Conservation (phyloP, 1,140 invertebrate genomes). For the Druon quercuslanigerum region DNA sequence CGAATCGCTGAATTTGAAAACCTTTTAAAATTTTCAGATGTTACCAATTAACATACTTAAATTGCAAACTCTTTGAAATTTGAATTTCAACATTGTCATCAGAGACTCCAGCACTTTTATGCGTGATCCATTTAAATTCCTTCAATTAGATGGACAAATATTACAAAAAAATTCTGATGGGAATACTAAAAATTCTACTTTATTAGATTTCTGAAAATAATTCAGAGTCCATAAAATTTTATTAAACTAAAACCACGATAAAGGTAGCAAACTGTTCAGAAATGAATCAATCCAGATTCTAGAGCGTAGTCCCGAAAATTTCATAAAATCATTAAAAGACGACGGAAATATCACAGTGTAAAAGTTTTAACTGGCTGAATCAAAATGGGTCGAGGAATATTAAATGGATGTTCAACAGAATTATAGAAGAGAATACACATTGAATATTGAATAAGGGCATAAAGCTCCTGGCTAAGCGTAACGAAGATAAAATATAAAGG, state of each 20-base stretch:
- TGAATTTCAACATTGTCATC: neutral
- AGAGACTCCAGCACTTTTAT: neutral
- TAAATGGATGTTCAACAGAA: too few species aligned
- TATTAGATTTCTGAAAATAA: too few species aligned
- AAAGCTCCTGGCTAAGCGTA: constrained; percentile 1
- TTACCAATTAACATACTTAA: neutral
- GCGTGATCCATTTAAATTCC: neutral
- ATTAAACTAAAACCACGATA: too few species aligned
- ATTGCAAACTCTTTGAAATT: constrained; percentile 6
- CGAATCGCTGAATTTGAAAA: neutral
- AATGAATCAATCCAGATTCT: too few species aligned
- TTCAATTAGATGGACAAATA: neutral
- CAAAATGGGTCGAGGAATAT: too few species aligned
- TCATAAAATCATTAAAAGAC: too few species aligned
- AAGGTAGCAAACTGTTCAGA: too few species aligned
- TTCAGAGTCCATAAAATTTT: too few species aligned
- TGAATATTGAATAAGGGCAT: constrained; percentile 21
- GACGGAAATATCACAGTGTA: too few species aligned
- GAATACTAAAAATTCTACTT: too few species aligned
- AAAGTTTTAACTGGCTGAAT: too few species aligned
- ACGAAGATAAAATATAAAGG: constrained; percentile 31
- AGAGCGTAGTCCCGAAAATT: too few species aligned
- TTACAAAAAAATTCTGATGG: neutral
- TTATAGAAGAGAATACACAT: neutral
- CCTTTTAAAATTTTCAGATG: neutral